phyloP scores from a whole-genome alignment of 2,113 vertebrate genomes.

The Tupaia tana region DNA sequence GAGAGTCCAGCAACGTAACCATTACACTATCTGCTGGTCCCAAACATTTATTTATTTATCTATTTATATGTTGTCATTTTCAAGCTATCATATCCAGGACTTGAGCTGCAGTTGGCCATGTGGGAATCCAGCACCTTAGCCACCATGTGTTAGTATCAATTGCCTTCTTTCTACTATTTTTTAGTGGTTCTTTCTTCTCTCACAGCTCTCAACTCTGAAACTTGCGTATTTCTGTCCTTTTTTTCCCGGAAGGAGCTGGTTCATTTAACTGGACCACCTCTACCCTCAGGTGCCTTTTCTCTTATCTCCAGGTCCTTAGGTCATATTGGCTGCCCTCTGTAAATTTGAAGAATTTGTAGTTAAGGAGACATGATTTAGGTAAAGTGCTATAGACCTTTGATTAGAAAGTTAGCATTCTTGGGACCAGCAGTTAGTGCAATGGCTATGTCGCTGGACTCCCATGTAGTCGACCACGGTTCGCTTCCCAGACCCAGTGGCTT shows the following conservation, averaged over 20 bases:
- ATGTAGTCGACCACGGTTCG: too few species aligned
- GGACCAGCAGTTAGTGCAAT: too few species aligned
- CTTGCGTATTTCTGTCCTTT: neutral
- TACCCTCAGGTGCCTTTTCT: neutral
- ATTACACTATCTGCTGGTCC: too few species aligned
- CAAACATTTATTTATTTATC: too few species aligned
- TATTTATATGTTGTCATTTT: too few species aligned
- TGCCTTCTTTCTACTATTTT: neutral
- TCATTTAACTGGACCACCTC: neutral
- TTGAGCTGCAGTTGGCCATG: too few species aligned
- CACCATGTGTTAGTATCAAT: too few species aligned
- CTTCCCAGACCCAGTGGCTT: too few species aligned
- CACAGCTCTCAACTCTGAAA: neutral
- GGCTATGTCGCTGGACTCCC: too few species aligned
- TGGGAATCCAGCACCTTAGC: too few species aligned
- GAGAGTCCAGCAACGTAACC: too few species aligned
- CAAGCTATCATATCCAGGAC: too few species aligned
- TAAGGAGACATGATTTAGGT: neutral
- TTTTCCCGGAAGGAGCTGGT: neutral
- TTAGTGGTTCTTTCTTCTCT: neutral
- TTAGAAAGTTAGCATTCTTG: neutral
- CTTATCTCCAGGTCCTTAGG: neutral
- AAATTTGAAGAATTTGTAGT: conserved; percentile 39
- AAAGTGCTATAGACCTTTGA: neutral
- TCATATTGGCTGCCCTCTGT: neutral